Evolutionary conservation across 2,113 vertebrate genomes (phyloP).

Genomic region (Anser cygnoides): DNA sequence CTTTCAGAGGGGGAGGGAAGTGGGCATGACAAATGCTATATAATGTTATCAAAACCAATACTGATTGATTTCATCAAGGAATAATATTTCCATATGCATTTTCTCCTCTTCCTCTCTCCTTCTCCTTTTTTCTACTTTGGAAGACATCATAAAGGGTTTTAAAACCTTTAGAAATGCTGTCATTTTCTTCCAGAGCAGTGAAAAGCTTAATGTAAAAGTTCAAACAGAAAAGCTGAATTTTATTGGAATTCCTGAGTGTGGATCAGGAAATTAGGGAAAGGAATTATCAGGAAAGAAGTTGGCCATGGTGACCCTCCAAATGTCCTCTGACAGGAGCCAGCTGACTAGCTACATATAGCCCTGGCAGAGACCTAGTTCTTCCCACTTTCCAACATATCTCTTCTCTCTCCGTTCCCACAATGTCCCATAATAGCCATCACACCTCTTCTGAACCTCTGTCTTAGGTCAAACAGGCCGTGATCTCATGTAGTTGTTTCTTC

Average conservation of each 20-base stretch:
- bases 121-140: neutral
- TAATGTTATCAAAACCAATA: neutral
- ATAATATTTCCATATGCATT: neutral
- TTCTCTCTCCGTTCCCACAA: neutral
- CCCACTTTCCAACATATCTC: neutral
- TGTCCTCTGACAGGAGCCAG: neutral
- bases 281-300: neutral
- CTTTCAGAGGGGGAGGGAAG: fast-evolving
- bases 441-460: neutral
- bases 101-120: neutral
- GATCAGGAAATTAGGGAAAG: neutral
- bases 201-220: neutral
- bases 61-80: neutral
- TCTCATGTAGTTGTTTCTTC: neutral
- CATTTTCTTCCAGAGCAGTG: neutral
- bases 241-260: neutral
- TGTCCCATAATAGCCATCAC: neutral
- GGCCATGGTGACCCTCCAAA: neutral
- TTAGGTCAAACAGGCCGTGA: neutral
- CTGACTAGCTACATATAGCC: neutral
- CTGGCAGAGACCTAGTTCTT: neutral
- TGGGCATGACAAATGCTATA: neutral
- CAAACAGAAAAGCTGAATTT: neutral
- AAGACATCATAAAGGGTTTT: neutral
- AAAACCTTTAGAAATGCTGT: neutral